phyloP scores from a whole-genome alignment of 2,888 invertebrate genomes.

The Lysandra bellargus region DNA sequence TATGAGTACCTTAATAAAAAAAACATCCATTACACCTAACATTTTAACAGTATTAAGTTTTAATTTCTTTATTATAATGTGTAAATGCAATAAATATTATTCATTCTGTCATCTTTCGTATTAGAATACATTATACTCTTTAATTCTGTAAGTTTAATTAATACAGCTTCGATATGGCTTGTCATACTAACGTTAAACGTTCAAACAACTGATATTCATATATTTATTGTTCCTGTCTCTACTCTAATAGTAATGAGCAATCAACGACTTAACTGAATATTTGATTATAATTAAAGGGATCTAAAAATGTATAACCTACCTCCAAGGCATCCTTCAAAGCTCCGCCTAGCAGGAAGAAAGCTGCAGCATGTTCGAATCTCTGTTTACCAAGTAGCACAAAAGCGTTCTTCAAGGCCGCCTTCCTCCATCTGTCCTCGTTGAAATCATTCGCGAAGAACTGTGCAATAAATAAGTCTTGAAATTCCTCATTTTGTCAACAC shows the following conservation, averaged over 20 bases:
- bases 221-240: no score
- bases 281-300: neutral
- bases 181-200: no score
- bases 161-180: no score
- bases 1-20: conserved; percentile 84
- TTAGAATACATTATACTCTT: no score
- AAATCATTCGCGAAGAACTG: conserved; percentile 98
- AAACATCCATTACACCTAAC: conserved; percentile 35
- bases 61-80: no score
- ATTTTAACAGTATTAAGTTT: no score
- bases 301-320: conserved; percentile 65
- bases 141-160: no score
- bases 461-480: no score
- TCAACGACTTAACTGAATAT: neutral
- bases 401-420: conserved; percentile 98
- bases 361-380: conserved; percentile 98
- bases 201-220: no score
- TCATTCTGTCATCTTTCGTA: no score
- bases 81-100: no score
- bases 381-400: conserved; percentile 97
- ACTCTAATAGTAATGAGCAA: neutral
- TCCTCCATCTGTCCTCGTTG: conserved; percentile 95
- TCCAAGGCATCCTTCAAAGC: conserved; percentile 97
- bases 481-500: no score
- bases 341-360: conserved; percentile 97